These are phyloP conservation scores for Centropus unirufus DNA, from an alignment of 2,113 vertebrate species.

Conservation along the genomic window DNA sequence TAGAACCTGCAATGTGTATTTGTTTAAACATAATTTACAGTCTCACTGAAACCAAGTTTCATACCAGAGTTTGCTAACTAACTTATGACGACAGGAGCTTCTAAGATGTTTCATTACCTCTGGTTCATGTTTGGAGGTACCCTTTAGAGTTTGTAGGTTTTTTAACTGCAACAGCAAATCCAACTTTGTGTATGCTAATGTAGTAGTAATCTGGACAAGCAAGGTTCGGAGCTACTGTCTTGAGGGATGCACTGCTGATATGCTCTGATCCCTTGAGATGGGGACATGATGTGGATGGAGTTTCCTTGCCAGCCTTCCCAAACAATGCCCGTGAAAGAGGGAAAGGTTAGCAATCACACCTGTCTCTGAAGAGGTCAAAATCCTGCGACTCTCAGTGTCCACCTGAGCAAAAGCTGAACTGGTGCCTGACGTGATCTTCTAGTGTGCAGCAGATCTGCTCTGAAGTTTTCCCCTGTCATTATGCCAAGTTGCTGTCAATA, in stretches of 20 bases:
- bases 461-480: neutral
- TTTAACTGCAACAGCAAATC: neutral
- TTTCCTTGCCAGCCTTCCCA: neutral
- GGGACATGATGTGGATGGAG: neutral
- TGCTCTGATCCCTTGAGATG: neutral
- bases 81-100: neutral
- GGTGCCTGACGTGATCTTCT: neutral
- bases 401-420: neutral
- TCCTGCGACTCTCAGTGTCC: neutral
- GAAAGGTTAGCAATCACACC: neutral
- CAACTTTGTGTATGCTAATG: neutral
- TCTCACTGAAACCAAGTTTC: neutral
- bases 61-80: neutral
- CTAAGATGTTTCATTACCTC: neutral
- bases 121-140: neutral
- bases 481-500: neutral
- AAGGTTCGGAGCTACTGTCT: neutral
- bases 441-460: neutral
- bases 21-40: neutral
- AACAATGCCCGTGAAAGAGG: neutral
- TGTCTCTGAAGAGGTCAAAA: neutral
- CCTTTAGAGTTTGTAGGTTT: neutral
- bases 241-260: neutral
- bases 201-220: neutral
- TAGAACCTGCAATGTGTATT: neutral